Conservation (phyloP, 2,888 invertebrate species). For the Euplagia quadripunctaria region DNA sequence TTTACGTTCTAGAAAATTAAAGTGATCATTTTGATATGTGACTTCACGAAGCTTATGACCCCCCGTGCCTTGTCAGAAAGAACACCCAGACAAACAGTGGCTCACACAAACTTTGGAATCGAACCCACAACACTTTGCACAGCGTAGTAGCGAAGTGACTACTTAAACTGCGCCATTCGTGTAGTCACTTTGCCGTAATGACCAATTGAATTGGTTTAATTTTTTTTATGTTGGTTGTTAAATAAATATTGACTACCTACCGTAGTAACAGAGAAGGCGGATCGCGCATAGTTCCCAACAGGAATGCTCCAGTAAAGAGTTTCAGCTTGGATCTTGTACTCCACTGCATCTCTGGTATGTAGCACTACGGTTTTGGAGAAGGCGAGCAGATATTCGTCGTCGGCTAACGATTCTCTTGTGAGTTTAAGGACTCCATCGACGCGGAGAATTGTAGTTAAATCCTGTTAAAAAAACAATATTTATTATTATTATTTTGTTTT, state of each 20-base stretch:
- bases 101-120: no score
- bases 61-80: no score
- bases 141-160: no score
- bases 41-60: no score
- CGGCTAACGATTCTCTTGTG: constrained; percentile 78
- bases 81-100: no score
- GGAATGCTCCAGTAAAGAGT: constrained; percentile 88
- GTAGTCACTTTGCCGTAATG: no score
- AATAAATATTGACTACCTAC: constrained; percentile 60
- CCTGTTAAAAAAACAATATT: constrained; percentile 54
- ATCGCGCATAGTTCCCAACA: constrained; percentile 67
- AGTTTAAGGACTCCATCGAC: constrained; percentile 90
- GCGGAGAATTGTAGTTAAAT: constrained; percentile 82
- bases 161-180: no score
- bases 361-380: constrained; percentile 89
- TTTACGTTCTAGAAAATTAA: no score
- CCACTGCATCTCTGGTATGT: constrained; percentile 71
- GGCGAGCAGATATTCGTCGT: constrained; percentile 81
- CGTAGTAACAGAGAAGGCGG: constrained; percentile 67
- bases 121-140: no score
- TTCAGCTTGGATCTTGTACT: constrained; percentile 90
- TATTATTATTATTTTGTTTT: no score
- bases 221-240: neutral
- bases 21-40: no score
- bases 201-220: no score